Evolutionary conservation across 2,113 vertebrate species (phyloP).

Genomic region (Saccopteryx bilineata): DNA sequence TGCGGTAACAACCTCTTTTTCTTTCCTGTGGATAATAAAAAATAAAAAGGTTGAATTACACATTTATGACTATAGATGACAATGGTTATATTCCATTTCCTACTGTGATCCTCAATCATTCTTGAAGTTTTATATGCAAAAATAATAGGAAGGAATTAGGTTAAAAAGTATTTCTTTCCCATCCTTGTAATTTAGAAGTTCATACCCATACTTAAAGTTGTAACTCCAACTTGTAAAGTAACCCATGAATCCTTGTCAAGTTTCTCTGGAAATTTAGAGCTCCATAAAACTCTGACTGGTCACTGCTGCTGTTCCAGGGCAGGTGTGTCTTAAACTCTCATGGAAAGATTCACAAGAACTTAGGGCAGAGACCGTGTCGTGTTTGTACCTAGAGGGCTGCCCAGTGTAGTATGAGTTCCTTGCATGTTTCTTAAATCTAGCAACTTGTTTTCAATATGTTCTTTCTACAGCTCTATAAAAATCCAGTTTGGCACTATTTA

Average conservation of each 20-base stretch:
- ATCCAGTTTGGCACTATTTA: neutral
- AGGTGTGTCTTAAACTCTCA: neutral
- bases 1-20: neutral
- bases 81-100: neutral
- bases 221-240: neutral
- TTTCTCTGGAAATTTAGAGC: constrained; percentile 5
- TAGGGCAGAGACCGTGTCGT: neutral
- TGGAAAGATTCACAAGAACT: neutral
- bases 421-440: neutral
- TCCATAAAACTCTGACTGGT: constrained; percentile 5
- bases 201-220: constrained; percentile 6
- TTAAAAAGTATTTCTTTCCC: constrained; percentile 27
- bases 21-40: neutral
- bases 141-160: neutral
- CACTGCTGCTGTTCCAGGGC: neutral
- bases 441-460: neutral
- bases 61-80: neutral
- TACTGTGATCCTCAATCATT: neutral
- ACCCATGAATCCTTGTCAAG: neutral
- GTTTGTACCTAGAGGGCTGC: neutral
- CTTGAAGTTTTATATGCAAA: neutral
- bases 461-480: constrained; percentile 32
- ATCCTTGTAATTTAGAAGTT: constrained; percentile 16
- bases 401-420: neutral
- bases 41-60: constrained; percentile 36